phyloP scores from a whole-genome alignment of 2,113 vertebrate species.

The Dendrocopos noguchii region DNA sequence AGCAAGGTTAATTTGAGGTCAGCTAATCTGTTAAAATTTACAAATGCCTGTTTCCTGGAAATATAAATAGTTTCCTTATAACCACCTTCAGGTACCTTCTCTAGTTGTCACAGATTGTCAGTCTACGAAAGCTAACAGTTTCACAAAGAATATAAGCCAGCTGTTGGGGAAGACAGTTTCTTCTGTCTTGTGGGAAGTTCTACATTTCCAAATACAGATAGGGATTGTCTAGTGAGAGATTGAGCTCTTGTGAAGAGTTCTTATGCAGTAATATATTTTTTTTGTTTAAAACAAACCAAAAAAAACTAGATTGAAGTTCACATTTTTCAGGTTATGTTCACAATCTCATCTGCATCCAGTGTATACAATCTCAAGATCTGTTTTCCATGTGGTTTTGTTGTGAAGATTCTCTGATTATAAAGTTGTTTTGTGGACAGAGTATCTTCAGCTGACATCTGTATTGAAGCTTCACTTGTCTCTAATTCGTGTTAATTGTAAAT shows the following conservation, averaged over 20 bases:
- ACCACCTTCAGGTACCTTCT: neutral
- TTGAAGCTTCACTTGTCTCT: neutral
- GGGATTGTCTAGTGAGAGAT: neutral
- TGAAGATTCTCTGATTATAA: neutral
- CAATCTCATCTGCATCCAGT: neutral
- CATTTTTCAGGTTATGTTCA: neutral
- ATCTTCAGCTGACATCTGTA: neutral
- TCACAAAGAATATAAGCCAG: neutral
- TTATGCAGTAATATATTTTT: neutral
- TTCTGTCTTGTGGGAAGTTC: neutral
- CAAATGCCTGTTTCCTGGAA: neutral
- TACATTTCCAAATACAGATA: neutral
- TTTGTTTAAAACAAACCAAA: neutral
- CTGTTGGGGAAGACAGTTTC: neutral
- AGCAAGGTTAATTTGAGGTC: neutral
- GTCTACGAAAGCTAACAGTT: too few relatives aligned
- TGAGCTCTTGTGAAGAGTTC: neutral
- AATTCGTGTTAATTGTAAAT: neutral
- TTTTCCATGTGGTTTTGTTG: neutral
- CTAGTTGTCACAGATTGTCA: neutral
- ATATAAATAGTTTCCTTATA: neutral
- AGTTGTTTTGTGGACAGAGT: neutral
- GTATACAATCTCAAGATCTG: neutral
- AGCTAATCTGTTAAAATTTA: neutral
- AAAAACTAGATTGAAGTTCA: neutral